Evolutionary conservation across 2,888 invertebrate genomes (phyloP), one percentile per base, ranked within the genome.

Genomic region (Colostygia pectinataria): DNA sequence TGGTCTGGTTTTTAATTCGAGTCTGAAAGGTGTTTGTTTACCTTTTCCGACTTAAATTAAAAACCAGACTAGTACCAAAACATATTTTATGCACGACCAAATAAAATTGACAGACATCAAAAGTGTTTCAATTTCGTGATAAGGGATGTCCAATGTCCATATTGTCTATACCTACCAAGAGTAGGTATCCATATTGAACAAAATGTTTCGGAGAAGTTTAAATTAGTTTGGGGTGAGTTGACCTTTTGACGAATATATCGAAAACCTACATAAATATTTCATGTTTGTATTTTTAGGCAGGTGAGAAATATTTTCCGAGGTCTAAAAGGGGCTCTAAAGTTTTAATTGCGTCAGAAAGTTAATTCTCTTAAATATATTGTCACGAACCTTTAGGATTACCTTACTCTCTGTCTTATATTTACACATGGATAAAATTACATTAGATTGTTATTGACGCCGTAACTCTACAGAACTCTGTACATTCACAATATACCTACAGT

Each of bases 221-320:
- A 46, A 51, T 51, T 45, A 51, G 51, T 51, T 51, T 33, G 2
- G 27, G 24, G 28, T n/a, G 25, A 27, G 43, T 39, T 50, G 23
- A 40, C 24, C 29, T 43, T 43, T 39, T 44, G 36, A 28, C 44
- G 43, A 9, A 31, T n/a, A 29, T 37, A 34, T 37, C 33, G 43
- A 40, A 43, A 34, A 39, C 25, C 34, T 34, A 27, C 33, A 50
- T 38, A 38, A 44, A 32, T 18, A 2, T 20, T n/a, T 20, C 20
- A 20, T 32, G 28, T 24, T 9, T 12, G 12, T 25, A 12, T 38
- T 37, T 31, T 20, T 9, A 7, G 14, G 13, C 34, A 6, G 12
- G 8, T 10, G 1, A 20, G 4, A 23, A 12, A 31, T 32, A 18
- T 32, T 32, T 18, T 15, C 32, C 9, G 9, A 18, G 32, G 32